Base-by-base conservation (phyloP, 2,888 invertebrate species). In the Scaptomyza flava region DNA sequence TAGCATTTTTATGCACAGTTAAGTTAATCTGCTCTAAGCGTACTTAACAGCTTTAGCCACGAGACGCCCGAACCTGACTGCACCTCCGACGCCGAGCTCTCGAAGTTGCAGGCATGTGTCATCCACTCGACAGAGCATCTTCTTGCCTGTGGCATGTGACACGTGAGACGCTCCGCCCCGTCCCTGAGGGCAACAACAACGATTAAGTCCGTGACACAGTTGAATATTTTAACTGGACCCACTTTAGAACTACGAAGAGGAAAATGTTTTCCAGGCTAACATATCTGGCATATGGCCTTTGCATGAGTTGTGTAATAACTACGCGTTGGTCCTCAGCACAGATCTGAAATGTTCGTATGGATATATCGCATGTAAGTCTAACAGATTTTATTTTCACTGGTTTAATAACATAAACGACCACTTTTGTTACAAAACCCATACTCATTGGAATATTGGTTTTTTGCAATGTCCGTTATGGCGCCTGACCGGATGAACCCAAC, bases 11-110 rank as follows among this genome's bases (percentile, higher is more conserved):
- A 81, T 86, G 86, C 86, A 81, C 81, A 83, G 82, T 83, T 83
- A 83, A 83, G 86, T 83, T 86, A 82, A 82, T 86, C 82, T 83
- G 77, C 86, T 74, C 82, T 86, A 74, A 83, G 81, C 79, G 83
- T 74, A 81, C 79, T 82, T 80, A 86, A 79, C 81, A 83, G 67
- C 65, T 54, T 67, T 51, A 67, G 58, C 67, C 56, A 52, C 67
- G 60, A 68, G 65, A 64, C 54, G 64, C 43, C 30, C 51, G 57
- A 65, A 36, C 5, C 46, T 45, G 56, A 72, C 41, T 5, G 12
- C 30, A 38, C 59, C 41, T 7, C 23, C 42, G 53, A 58, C 60
- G 6, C 12, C 34, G 42, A 46, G 50, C 45, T 45, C 50, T 53
- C 46, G 46, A 51, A 59, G 73, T 67, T 77, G 20, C 61, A 68